Evolutionary conservation across 1,140 invertebrate genomes (phyloP).

Genomic region (Araneus ventricosus): DNA sequence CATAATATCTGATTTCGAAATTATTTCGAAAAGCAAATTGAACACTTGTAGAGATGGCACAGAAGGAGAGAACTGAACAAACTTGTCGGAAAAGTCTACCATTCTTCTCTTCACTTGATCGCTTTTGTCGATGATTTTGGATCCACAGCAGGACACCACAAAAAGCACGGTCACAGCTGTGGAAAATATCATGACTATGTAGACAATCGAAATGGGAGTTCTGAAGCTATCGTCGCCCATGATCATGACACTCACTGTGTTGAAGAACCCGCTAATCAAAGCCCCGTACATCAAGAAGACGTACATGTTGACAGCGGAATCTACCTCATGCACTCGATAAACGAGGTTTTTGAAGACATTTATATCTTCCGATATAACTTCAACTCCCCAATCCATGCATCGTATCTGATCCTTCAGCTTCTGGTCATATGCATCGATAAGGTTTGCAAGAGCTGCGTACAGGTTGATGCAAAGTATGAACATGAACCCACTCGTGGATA

Average conservation of each 20-base stretch:
- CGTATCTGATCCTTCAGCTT: neutral
- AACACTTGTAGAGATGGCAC: neutral
- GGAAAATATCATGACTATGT: neutral
- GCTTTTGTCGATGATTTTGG: neutral
- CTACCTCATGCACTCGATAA: neutral
- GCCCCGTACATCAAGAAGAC: neutral
- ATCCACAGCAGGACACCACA: neutral
- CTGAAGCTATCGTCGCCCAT: neutral
- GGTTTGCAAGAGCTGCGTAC: neutral
- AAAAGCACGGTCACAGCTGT: neutral
- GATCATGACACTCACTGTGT: neutral
- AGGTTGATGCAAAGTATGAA: neutral
- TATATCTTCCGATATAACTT: neutral
- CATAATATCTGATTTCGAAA: neutral
- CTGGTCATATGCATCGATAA: neutral
- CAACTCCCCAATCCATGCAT: neutral
- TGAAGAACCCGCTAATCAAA: neutral
- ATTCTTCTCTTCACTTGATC: neutral
- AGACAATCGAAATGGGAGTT: neutral
- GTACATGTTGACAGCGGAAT: neutral
- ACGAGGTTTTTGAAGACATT: neutral
- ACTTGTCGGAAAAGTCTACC: neutral
- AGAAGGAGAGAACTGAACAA: neutral
- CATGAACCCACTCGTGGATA: neutral
- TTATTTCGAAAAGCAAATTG: neutral